phyloP scores from a whole-genome alignment of 2,888 invertebrate species.

The Lithophane socia region DNA sequence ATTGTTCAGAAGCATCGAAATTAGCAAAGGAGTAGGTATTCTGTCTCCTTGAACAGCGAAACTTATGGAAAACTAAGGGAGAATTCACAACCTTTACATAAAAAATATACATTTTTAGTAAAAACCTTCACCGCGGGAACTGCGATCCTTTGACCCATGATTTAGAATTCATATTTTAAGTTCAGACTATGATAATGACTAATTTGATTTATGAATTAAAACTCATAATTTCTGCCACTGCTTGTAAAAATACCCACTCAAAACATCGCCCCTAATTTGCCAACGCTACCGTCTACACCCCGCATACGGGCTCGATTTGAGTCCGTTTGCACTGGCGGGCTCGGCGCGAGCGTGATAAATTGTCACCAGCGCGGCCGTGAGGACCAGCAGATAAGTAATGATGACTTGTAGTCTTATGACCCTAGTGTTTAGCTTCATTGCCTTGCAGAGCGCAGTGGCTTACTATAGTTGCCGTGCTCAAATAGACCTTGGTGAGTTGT shows the following conservation, averaged over 20 bases:
- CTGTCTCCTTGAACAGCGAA: neutral
- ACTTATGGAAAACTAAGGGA: neutral
- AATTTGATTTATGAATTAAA: too few species aligned
- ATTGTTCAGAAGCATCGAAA: neutral
- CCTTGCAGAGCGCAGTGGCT: neutral
- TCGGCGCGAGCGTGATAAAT: conserved; percentile 47
- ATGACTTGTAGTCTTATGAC: conserved; percentile 27
- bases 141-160: too few species aligned
- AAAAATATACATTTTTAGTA: neutral
- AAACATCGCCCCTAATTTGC: conserved; percentile 33
- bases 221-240: neutral
- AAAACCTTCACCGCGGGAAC: neutral
- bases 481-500: conserved; percentile 42
- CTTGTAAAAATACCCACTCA: neutral
- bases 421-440: neutral
- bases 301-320: conserved; percentile 67
- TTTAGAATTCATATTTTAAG: neutral
- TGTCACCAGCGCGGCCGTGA: conserved; percentile 37
- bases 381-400: conserved; percentile 31
- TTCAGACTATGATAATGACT: neutral
- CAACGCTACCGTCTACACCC: conserved; percentile 53
- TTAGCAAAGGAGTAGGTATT: neutral
- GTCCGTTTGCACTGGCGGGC: conserved; percentile 45
- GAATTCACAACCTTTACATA: neutral
- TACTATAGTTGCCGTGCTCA: neutral